Evolutionary conservation across 2,113 vertebrate genomes (phyloP).

Genomic region (Montifringilla adamsi): DNA sequence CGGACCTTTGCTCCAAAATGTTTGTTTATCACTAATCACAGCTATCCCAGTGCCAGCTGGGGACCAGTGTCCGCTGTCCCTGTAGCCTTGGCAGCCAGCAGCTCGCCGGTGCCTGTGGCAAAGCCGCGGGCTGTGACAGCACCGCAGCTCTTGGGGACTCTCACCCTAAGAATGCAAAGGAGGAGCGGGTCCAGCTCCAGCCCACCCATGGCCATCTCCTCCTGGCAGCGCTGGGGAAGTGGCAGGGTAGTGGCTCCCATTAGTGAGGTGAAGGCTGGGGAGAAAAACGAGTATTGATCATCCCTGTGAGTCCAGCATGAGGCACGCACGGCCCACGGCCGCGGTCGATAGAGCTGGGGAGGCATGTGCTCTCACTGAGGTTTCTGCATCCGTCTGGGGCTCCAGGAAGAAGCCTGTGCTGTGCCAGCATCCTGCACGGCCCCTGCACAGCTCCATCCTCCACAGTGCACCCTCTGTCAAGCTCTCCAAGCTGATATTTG

Average conservation of each 20-base stretch:
- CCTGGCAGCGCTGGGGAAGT: neutral
- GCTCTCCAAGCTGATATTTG: accelerated
- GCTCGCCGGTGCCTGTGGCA: neutral
- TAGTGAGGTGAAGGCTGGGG: neutral
- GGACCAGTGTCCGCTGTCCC: neutral
- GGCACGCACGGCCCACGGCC: neutral
- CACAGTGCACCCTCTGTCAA: accelerated
- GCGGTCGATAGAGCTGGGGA: neutral
- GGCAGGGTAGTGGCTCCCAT: neutral
- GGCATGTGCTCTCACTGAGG: neutral
- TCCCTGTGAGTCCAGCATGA: neutral
- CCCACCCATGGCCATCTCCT: neutral
- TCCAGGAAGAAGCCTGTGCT: neutral
- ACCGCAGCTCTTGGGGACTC: accelerated
- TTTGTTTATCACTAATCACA: neutral
- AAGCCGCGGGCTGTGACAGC: neutral
- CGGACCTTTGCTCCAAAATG: neutral
- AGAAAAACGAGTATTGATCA: conserved; percentile 28
- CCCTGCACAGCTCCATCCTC: neutral
- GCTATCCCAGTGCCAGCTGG: neutral
- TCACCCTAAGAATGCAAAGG: neutral
- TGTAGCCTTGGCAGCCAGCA: accelerated
- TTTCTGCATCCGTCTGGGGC: neutral
- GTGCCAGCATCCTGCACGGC: neutral
- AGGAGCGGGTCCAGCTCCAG: neutral